A percentile compares a stretch with the other conserved stretches of the same genome.
phyloP scores from a whole-genome alignment of 2,113 vertebrate species.

The Chelonoidis abingdonii region DNA sequence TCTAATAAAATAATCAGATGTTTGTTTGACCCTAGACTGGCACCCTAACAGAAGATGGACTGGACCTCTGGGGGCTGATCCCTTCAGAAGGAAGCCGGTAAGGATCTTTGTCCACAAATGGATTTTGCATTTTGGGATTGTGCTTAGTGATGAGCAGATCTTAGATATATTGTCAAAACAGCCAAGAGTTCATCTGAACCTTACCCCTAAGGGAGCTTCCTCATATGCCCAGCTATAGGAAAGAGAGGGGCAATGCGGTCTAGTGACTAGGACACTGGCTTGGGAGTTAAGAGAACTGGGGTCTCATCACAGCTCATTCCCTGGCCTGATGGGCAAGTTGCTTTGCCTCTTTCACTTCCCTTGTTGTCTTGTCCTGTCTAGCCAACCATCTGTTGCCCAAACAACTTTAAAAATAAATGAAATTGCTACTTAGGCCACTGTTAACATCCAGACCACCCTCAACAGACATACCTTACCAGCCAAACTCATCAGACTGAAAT shows the following conservation, averaged over 20 bases:
- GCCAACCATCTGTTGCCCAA: no score
- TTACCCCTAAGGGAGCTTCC: no score
- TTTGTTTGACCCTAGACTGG: slow-evolving; percentile 71
- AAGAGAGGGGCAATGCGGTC: background rate
- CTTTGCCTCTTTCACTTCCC: no score
- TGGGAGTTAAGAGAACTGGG: no score
- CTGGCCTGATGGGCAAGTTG: no score
- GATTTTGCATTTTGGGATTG: background rate
- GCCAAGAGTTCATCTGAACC: background rate
- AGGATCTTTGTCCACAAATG: background rate
- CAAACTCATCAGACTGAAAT: background rate
- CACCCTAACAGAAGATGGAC: slow-evolving; percentile 79
- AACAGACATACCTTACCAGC: background rate
- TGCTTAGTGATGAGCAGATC: background rate
- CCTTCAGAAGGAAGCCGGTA: slow-evolving; percentile 69
- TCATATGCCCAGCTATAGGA: background rate
- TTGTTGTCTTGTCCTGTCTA: no score
- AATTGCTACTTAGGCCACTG: background rate
- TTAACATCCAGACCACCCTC: background rate
- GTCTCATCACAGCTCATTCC: no score
- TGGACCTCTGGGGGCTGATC: slow-evolving; percentile 77
- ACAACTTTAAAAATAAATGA: no score
- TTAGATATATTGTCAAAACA: background rate
- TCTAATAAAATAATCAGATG: background rate
- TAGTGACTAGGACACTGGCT: no score